Percentiles rank a stretch among this genome's conserved stretches.
phyloP scores from a whole-genome alignment of 2,888 invertebrate species.

The Acanthococcus lagerstroemiae region DNA sequence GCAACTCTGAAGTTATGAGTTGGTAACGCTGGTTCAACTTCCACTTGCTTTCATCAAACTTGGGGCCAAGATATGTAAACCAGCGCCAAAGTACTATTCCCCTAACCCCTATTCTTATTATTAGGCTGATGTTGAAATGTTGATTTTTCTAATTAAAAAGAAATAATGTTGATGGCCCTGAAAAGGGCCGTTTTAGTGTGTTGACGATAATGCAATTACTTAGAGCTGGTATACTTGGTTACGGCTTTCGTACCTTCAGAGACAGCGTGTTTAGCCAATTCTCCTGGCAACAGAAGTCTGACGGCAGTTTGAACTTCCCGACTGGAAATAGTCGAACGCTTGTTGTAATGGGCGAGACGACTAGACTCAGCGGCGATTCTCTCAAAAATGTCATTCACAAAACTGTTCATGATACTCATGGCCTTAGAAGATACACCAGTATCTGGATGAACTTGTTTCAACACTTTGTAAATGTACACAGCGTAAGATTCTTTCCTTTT shows the following conservation, averaged over 20 bases:
- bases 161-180: conserved; percentile 33
- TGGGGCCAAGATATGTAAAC: no score
- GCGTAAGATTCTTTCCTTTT: conserved; percentile 51
- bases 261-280: conserved; percentile 61
- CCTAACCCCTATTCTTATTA: no score
- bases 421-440: conserved; percentile 58
- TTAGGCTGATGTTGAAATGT: no score
- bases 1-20: no score
- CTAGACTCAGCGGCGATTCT: conserved; percentile 47
- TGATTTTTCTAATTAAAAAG: no score
- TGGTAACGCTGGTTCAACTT: no score
- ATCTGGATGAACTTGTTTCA: conserved; percentile 53
- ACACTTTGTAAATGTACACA: conserved; percentile 50
- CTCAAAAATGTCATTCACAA: conserved; percentile 64
- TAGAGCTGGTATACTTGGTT: conserved; percentile 48
- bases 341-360: conserved; percentile 51
- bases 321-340: conserved; percentile 54
- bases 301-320: conserved; percentile 61
- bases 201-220: conserved; percentile 36
- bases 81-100: no score
- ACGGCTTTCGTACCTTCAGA: conserved; percentile 56
- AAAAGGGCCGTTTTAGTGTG: conserved; percentile 35
- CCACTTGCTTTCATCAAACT: no score
- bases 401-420: conserved; percentile 64
- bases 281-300: conserved; percentile 57